Conservation (phyloP, 2,888 invertebrate genomes). For the Suillia variegata region DNA sequence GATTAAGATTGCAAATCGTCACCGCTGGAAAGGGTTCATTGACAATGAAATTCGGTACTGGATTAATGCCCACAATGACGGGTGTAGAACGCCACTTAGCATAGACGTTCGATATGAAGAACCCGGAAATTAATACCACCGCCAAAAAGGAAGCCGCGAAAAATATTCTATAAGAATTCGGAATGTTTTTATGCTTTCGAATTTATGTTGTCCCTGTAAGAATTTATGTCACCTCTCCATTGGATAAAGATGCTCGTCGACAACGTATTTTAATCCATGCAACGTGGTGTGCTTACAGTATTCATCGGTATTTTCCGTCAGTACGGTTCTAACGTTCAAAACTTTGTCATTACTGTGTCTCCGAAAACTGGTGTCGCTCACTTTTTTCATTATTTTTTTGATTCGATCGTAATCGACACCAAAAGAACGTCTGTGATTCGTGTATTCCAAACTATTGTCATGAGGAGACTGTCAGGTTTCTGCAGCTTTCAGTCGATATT, state of each 20-base stretch:
- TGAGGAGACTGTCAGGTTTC: no score
- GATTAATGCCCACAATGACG: slow-evolving; percentile 77
- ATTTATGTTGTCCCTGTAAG: not conserved
- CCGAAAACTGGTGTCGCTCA: not conserved
- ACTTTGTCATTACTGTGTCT: no score
- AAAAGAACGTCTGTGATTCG: no score
- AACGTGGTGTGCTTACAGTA: slow-evolving; percentile 68
- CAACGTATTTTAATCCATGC: slow-evolving; percentile 78
- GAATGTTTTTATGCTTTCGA: not conserved
- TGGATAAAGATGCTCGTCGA: slow-evolving; percentile 69
- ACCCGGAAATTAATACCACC: slow-evolving; percentile 70
- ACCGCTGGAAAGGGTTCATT: slow-evolving; percentile 82
- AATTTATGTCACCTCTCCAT: slow-evolving; percentile 67
- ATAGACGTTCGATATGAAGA: slow-evolving; percentile 76
- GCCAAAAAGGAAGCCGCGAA: slow-evolving; percentile 72
- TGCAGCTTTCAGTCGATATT: no score
- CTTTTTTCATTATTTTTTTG: not conserved
- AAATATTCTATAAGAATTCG: slow-evolving; percentile 62
- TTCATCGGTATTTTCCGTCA: slow-evolving; percentile 48
- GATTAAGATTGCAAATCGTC: slow-evolving; percentile 85
- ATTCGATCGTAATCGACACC: no score
- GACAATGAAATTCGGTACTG: slow-evolving; percentile 70
- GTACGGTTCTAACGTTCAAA: slow-evolving; percentile 27
- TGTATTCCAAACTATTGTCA: no score
- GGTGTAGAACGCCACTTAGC: slow-evolving; percentile 75